Percentiles rank a stretch among this genome's conserved stretches.
Conservation (phyloP, 2,797 vertebrate species). For the Pipistrellus pipistrellus region DNA sequence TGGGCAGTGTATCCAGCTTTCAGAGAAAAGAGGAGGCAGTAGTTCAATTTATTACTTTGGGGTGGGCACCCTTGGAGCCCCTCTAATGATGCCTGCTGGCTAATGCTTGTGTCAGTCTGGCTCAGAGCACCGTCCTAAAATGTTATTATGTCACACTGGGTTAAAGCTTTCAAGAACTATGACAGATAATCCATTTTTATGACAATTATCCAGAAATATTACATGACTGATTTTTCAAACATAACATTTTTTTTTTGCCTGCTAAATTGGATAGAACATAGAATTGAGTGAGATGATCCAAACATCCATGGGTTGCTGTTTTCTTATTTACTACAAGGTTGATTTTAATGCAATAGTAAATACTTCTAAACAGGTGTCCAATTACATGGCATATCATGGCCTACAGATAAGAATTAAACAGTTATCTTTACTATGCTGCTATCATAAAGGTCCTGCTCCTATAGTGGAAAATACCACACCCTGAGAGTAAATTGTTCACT, state of each 20-base stretch:
- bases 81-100: neutral
- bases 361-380: slow-evolving; percentile 68
- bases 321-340: slow-evolving; percentile 55
- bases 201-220: slow-evolving; percentile 52
- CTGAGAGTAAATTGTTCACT: slow-evolving; percentile 25
- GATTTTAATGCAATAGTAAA: slow-evolving; percentile 68
- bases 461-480: neutral
- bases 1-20: neutral
- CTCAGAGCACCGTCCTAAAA: slow-evolving; percentile 33
- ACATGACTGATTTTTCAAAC: slow-evolving; percentile 67
- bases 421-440: slow-evolving; percentile 25
- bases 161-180: slow-evolving; percentile 43
- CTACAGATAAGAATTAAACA: slow-evolving; percentile 60
- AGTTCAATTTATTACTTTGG: neutral
- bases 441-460: neutral
- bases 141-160: neutral
- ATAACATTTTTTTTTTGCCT: slow-evolving; percentile 52
- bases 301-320: slow-evolving; percentile 55
- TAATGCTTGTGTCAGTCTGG: neutral
- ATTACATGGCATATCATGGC: slow-evolving; percentile 51
- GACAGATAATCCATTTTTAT: slow-evolving; percentile 64
- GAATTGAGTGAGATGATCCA: slow-evolving; percentile 69
- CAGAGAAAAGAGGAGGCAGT: neutral
- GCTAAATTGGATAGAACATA: slow-evolving; percentile 69
- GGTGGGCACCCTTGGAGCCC: neutral